A percentile compares a stretch with the other conserved stretches of the same genome.
Evolutionary conservation across 2,888 invertebrate species (phyloP).

Genomic region (Epicampocera succincta): DNA sequence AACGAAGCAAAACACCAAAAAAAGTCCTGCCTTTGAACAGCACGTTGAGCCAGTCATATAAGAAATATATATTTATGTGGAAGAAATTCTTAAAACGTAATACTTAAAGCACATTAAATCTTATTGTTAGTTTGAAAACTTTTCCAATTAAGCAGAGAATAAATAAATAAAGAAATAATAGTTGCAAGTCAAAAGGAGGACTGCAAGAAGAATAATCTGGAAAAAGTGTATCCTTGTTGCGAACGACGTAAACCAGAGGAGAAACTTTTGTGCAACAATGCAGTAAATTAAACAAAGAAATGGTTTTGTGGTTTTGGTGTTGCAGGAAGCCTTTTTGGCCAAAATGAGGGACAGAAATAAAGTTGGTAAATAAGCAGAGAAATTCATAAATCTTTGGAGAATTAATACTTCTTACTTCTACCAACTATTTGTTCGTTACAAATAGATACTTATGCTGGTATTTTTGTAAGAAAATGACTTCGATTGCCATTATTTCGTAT

Average conservation of each 20-base stretch:
- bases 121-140: constrained; percentile 55
- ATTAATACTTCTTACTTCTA: too few relatives aligned
- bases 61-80: too few relatives aligned
- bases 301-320: constrained; percentile 59
- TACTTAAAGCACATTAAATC: constrained; percentile 24
- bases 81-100: too few relatives aligned
- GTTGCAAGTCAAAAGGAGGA: constrained; percentile 15
- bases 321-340: constrained; percentile 46
- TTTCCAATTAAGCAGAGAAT: constrained; percentile 58
- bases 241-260: constrained; percentile 5
- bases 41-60: too few relatives aligned
- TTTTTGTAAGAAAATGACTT: too few relatives aligned
- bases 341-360: constrained; percentile 49
- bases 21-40: too few relatives aligned
- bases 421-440: too few relatives aligned
- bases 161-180: constrained; percentile 44
- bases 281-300: constrained; percentile 64
- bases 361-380: constrained; percentile 4
- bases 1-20: too few relatives aligned
- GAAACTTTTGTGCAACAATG: constrained; percentile 59
- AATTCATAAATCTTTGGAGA: neutral
- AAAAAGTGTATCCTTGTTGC: neutral
- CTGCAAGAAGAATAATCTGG: neutral
- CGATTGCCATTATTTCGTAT: too few relatives aligned
- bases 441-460: too few relatives aligned